phyloP scores from a whole-genome alignment of 1,140 invertebrate species.

The Hermetia illucens region DNA sequence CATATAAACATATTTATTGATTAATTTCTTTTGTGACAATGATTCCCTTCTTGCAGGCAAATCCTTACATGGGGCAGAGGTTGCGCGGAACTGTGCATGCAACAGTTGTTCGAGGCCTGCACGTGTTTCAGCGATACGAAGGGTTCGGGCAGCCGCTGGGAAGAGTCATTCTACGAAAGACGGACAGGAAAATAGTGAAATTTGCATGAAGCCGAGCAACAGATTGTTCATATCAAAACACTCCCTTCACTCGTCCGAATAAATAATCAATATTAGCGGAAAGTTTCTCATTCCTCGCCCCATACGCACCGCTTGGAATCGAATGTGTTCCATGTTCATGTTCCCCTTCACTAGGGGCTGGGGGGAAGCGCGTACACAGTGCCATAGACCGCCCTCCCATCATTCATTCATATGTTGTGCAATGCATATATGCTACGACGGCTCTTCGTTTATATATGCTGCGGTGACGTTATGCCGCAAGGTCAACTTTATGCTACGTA shows the following conservation, averaged over 20 bases:
- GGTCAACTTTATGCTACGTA: too few relatives aligned
- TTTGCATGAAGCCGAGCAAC: constrained; percentile 7
- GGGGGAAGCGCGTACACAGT: too few relatives aligned
- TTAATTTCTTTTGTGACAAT: constrained; percentile 8
- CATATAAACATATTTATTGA: constrained; percentile 21
- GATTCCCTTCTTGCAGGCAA: constrained; percentile 29
- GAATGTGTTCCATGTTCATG: too few relatives aligned
- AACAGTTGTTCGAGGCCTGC: constrained; percentile 41
- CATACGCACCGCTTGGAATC: too few relatives aligned
- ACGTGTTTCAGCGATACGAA: constrained; percentile 33
- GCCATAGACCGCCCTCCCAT: too few relatives aligned
- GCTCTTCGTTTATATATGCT: too few relatives aligned
- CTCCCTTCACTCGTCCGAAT: background rate
- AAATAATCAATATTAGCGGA: too few relatives aligned
- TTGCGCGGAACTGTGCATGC: constrained; percentile 40
- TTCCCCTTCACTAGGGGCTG: too few relatives aligned
- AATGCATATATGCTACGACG: too few relatives aligned
- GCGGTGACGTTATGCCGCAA: too few relatives aligned
- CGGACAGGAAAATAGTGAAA: constrained; percentile 22
- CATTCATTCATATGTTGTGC: too few relatives aligned
- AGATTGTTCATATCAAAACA: background rate
- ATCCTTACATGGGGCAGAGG: constrained; percentile 39
- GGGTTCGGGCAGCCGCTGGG: constrained; percentile 26
- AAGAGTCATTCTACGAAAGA: constrained; percentile 24
- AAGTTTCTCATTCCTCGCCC: too few relatives aligned